Conservation (phyloP, 1,140 invertebrate genomes). For the Pogonomyrmex californicus region DNA sequence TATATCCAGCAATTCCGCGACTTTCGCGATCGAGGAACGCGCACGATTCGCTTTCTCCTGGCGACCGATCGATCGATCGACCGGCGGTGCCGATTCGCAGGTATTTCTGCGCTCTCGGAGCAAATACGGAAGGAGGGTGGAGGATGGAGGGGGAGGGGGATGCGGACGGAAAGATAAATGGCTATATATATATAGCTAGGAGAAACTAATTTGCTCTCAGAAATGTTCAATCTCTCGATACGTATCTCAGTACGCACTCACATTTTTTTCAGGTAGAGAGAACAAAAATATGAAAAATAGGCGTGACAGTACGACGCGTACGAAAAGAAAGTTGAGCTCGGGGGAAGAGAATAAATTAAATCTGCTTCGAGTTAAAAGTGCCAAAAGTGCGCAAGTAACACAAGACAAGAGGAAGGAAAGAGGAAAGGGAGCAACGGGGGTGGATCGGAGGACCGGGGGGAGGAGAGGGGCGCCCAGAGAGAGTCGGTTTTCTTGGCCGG, state of each 20-base stretch:
- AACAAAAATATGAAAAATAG: background rate
- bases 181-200: background rate
- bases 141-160: background rate
- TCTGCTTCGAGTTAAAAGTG: background rate
- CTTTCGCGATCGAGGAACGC: slow-evolving; percentile 62
- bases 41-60: slow-evolving; percentile 75
- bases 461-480: slow-evolving; percentile 8
- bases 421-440: slow-evolving; percentile 24
- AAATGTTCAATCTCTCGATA: background rate
- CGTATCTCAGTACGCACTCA: background rate
- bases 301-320: background rate
- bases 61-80: slow-evolving; percentile 78
- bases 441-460: background rate
- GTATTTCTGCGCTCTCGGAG: slow-evolving; percentile 51
- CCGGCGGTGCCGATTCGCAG: slow-evolving; percentile 38
- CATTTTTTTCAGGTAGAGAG: background rate
- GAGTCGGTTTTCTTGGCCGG: slow-evolving; percentile 51
- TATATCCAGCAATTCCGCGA: slow-evolving; percentile 51
- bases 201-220: background rate
- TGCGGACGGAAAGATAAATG: background rate
- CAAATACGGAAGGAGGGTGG: background rate
- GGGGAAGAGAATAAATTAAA: background rate
- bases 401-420: slow-evolving; percentile 26
- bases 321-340: background rate
- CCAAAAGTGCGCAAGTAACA: background rate